Conservation (phyloP, 2,888 invertebrate species). For the Yponomeuta cagnagella region DNA sequence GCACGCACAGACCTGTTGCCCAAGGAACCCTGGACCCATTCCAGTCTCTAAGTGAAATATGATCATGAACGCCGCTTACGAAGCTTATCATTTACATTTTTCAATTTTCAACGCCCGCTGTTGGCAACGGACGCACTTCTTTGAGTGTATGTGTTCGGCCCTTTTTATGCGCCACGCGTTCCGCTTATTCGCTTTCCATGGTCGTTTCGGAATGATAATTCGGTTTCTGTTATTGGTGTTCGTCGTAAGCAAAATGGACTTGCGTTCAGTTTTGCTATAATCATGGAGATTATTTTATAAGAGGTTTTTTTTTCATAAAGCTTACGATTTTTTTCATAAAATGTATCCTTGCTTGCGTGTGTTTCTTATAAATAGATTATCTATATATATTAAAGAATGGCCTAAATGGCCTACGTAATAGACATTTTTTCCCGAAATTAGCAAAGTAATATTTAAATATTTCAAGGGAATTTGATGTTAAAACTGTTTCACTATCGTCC, state of each 20-base stretch:
- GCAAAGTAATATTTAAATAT: too few relatives aligned
- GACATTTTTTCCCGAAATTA: too few relatives aligned
- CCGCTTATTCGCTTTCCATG: not conserved
- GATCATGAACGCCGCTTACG: conserved; percentile 21
- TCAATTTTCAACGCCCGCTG: conserved; percentile 59
- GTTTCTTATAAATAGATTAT: too few relatives aligned
- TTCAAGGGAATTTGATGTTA: too few relatives aligned
- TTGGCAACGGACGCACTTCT: conserved; percentile 38
- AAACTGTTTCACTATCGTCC: too few relatives aligned
- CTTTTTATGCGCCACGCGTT: not conserved
- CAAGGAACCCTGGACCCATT: conserved; percentile 24
- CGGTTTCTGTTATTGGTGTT: not conserved
- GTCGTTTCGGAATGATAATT: not conserved
- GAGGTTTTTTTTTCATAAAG: too few relatives aligned
- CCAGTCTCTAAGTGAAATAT: conserved; percentile 30
- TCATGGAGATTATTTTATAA: not conserved
- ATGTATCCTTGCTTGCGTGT: too few relatives aligned
- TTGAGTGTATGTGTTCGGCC: conserved; percentile 12
- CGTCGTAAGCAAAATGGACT: not conserved
- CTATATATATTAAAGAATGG: too few relatives aligned
- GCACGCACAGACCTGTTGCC: conserved; percentile 21
- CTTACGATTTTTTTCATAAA: too few relatives aligned
- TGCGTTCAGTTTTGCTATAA: not conserved
- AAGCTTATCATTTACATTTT: conserved; percentile 70
- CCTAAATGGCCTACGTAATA: too few relatives aligned